A percentile compares a stretch with the other conserved stretches of the same genome.
phyloP scores from a whole-genome alignment of 2,888 invertebrate genomes.

The Cheilosia pagana region DNA sequence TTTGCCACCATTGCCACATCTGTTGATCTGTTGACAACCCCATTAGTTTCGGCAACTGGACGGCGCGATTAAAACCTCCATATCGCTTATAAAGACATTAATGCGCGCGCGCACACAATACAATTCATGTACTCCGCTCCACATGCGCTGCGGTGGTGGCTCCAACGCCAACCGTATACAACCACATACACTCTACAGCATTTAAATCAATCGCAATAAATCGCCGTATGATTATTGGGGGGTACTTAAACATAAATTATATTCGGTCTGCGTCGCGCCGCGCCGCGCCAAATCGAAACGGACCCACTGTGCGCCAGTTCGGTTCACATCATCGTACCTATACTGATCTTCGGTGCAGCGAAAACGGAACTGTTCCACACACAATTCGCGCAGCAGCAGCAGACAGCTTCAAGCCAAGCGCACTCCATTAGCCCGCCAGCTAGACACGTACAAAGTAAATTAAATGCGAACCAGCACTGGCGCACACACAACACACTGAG shows the following conservation, averaged over 20 bases:
- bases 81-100: constrained; percentile 74
- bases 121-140: constrained; percentile 53
- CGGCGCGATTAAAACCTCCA: constrained; percentile 52
- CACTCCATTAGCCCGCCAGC: constrained; percentile 74
- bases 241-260: constrained; percentile 74
- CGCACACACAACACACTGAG: constrained; percentile 3
- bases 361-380: constrained; percentile 58
- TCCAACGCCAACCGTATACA: constrained; percentile 12
- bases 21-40: constrained; percentile 69
- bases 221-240: constrained; percentile 74
- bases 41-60: constrained; percentile 64
- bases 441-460: constrained; percentile 73
- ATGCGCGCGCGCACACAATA: constrained; percentile 63
- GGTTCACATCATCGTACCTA: constrained; percentile 20
- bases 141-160: constrained; percentile 41
- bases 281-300: constrained; percentile 24
- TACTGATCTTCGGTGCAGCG: neutral
- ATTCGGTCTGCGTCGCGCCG: constrained; percentile 54
- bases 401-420: constrained; percentile 68
- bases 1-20: constrained; percentile 67
- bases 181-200: constrained; percentile 56
- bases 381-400: constrained; percentile 31
- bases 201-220: constrained; percentile 82
- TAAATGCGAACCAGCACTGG: constrained; percentile 66
- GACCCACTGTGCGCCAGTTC: constrained; percentile 29